Percentiles rank a stretch among this genome's conserved stretches.
Conservation (phyloP, 2,113 vertebrate species). For the Ploceus nigricollis region DNA sequence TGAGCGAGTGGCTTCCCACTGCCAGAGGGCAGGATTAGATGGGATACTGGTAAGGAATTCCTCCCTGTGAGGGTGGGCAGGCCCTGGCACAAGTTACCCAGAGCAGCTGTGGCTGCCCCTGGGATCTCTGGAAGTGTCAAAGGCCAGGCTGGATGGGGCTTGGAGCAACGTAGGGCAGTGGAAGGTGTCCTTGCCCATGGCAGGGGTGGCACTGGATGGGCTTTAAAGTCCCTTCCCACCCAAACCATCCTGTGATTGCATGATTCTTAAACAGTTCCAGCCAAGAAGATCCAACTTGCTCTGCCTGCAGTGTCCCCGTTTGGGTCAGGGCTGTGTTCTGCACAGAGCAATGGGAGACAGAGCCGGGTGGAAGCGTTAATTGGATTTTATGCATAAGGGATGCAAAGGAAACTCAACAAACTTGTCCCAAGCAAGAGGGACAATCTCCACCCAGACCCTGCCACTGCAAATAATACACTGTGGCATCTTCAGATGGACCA, state of each 20-base stretch:
- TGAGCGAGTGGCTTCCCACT: rapidly evolving
- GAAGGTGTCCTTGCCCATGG: background rate
- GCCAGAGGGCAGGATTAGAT: background rate
- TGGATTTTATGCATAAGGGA: background rate
- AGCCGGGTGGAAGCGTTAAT: background rate
- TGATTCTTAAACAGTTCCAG: background rate
- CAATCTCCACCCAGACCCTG: background rate
- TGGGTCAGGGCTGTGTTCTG: background rate
- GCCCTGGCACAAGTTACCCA: background rate
- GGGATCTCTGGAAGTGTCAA: background rate
- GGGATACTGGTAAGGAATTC: background rate
- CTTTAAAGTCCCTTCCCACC: background rate
- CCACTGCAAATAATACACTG: background rate
- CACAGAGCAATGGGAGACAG: background rate
- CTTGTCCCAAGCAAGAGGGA: background rate
- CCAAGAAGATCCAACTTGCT: background rate
- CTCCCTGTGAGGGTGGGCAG: background rate
- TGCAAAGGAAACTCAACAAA: background rate
- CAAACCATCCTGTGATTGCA: background rate
- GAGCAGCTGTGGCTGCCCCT: background rate
- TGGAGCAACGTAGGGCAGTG: background rate
- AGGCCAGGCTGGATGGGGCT: background rate
- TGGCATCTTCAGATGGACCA: background rate
- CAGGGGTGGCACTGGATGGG: background rate
- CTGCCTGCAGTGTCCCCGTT: rapidly evolving